Base-by-base conservation (phyloP, 2,113 vertebrate species). In the Henicopernis longicauda region DNA sequence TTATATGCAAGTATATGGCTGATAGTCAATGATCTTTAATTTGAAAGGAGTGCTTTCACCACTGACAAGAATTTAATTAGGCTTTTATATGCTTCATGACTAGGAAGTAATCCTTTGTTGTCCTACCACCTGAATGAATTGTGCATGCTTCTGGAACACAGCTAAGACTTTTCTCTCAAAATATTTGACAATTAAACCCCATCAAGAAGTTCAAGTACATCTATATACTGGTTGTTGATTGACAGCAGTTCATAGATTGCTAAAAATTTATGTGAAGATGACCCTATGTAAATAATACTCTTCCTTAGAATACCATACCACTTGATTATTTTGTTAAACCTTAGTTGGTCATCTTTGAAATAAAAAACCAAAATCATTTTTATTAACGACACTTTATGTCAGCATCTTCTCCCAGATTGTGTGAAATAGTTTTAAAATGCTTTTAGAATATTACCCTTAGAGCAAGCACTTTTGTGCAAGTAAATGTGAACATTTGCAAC, bases 21-120 rank as follows among this genome's bases (percentile, higher is more conserved):
- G 86, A 63, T 63, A 82, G 65, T 94, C 95, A 95, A 96, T 95
- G 87, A 76, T 72, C 93, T 97, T 97, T 97, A 94, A 96, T 95
- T 95, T 96, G 90, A 96, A 96, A 90, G 54, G 93, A 93, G 74
- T 84, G 79, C 69, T 96, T 93, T 89, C 32, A 95, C 47, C 22
- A 42, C 93, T 93, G 92, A 73, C 61, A 95, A 89, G 55, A 94
- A 77, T 89, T 66, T 92, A 81, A 85, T 93, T 91, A 87, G 79
- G 38, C 90, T 96, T 94, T 92, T 94, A 65, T 91, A 61, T 88
- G 95, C 84, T 93, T 82, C 45, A 79, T 63, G 42, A 32, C 25
- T 70, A 66, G 59, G 66, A 92, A 80, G 80, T 54, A 89, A 90
- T 90, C 54, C 31, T 54, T 90, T 94, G 36, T 86, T 83, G 44